phyloP scores from a whole-genome alignment of 2,888 invertebrate genomes.

The Balanococcus diminutus region DNA sequence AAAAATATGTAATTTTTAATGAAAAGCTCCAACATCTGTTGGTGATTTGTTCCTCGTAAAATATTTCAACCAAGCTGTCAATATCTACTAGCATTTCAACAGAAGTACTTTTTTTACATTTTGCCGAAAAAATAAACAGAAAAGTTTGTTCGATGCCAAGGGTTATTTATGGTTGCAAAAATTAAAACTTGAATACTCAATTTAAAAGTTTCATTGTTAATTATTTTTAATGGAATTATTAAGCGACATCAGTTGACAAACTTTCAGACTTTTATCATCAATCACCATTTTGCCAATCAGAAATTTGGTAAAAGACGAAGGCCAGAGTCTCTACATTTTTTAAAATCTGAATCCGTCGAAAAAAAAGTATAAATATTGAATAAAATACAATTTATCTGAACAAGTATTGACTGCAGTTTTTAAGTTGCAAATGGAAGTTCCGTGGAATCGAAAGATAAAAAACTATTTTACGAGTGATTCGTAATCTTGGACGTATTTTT shows the following conservation, averaged over 20 bases:
- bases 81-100: neutral
- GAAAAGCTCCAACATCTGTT: neutral
- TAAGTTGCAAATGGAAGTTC: too few species aligned
- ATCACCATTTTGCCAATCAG: neutral
- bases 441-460: too few species aligned
- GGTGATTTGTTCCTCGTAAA: neutral
- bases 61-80: slow-evolving; percentile 6
- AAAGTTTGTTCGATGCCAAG: neutral
- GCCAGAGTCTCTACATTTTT: neutral
- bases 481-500: too few species aligned
- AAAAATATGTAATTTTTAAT: neutral
- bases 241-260: slow-evolving; percentile 1
- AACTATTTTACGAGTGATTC: too few species aligned
- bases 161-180: neutral
- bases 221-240: slow-evolving; percentile 3
- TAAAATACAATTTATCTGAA: too few species aligned
- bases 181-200: neutral
- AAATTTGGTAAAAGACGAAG: neutral
- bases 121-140: neutral
- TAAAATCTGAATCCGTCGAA: too few species aligned
- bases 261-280: neutral
- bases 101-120: neutral
- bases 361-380: too few species aligned
- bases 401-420: too few species aligned
- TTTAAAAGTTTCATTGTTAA: slow-evolving; percentile 11